These are phyloP conservation scores for Actinopyga echinites DNA, from an alignment of 53 echinoderm and acorn worm species.

Conservation along the genomic window DNA sequence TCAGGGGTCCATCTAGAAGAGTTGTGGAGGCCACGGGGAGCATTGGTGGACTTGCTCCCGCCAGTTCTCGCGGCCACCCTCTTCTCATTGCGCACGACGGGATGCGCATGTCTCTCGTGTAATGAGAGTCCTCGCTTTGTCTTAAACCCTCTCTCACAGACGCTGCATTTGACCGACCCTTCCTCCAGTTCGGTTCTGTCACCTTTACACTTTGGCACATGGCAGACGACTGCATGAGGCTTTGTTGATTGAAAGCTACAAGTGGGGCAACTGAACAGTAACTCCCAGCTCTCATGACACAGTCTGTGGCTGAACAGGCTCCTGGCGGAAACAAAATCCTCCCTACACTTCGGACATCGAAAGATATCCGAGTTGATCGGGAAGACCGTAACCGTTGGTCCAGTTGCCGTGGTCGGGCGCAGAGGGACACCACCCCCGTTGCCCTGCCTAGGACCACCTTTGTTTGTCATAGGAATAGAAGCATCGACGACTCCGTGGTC, in stretches of 20 bases:
- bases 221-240: neutral
- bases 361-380: neutral
- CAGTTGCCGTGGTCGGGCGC: too few relatives aligned
- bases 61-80: neutral
- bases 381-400: too few relatives aligned
- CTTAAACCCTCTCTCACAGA: neutral
- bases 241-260: neutral
- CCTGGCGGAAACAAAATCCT: neutral
- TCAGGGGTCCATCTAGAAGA: too few relatives aligned
- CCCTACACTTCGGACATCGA: neutral
- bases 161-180: neutral
- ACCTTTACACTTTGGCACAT: neutral
- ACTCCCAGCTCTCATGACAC: neutral
- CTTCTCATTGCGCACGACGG: neutral
- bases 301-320: neutral
- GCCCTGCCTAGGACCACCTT: too few relatives aligned
- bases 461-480: too few relatives aligned
- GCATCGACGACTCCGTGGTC: too few relatives aligned
- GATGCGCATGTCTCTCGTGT: neutral
- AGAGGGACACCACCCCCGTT: too few relatives aligned
- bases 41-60: too few relatives aligned
- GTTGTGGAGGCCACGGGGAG: too few relatives aligned
- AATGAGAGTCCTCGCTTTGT: neutral
- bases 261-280: neutral
- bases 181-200: neutral